A percentile compares a stretch with the other conserved stretches of the same genome.
Evolutionary conservation across 1,140 invertebrate genomes (phyloP).

Genomic region (Heterodera carotae): DNA sequence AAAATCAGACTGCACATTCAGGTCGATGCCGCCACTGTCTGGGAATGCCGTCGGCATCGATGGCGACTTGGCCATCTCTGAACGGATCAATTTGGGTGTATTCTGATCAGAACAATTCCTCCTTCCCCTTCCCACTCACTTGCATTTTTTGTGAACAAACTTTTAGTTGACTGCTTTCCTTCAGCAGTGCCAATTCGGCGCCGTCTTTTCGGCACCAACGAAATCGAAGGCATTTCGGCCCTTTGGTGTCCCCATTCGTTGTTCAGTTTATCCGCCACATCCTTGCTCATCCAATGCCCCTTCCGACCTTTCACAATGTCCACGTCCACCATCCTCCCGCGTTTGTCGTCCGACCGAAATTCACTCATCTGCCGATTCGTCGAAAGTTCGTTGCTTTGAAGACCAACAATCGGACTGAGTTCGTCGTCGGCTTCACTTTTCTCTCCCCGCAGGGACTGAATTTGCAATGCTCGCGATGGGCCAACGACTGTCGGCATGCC

Average conservation of each 20-base stretch:
- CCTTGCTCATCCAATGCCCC: neutral
- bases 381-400: no score
- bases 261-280: neutral
- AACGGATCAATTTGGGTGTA: neutral
- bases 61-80: neutral
- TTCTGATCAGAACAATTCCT: no score
- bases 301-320: neutral
- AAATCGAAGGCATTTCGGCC: neutral
- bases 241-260: neutral
- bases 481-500: no score
- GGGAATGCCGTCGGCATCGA: neutral
- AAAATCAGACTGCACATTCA: neutral
- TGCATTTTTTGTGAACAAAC: neutral
- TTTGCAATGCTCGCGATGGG: neutral
- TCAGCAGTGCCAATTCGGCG: neutral
- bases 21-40: neutral
- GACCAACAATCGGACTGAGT: neutral
- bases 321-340: neutral
- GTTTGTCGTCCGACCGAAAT: neutral
- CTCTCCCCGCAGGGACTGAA: neutral
- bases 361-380: neutral
- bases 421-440: neutral
- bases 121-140: constrained; percentile 1
- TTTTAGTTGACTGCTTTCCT: neutral
- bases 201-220: neutral